Evolutionary conservation across 2,888 invertebrate genomes (phyloP).

Genomic region (Ectemnius continuus): DNA sequence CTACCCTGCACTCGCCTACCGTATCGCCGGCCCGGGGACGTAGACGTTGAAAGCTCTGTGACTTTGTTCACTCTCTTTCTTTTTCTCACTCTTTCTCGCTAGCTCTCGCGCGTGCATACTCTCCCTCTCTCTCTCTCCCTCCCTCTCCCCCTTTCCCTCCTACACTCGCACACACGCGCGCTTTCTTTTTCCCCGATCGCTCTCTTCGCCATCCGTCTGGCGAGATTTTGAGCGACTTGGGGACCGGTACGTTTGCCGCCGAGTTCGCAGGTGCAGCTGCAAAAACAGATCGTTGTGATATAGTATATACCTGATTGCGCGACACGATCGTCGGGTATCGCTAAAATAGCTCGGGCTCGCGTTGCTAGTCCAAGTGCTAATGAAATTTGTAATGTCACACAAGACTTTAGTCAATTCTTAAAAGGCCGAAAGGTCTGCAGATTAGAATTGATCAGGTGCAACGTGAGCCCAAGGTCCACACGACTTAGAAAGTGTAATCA

Average conservation of each 20-base stretch:
- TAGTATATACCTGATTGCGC: conserved; percentile 25
- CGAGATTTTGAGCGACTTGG: conserved; percentile 44
- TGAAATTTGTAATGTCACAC: not conserved
- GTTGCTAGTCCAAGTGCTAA: conserved; percentile 1
- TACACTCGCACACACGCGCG: conserved; percentile 19
- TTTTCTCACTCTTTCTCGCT: conserved; percentile 24
- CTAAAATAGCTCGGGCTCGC: conserved; percentile 24
- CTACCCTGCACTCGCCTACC: conserved; percentile 55
- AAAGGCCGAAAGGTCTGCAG: conserved; percentile 1
- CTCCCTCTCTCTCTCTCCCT: conserved; percentile 14
- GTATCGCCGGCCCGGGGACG: conserved; percentile 75
- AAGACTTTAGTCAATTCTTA: not conserved
- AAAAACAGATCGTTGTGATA: conserved; percentile 51
- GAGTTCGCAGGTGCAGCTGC: conserved; percentile 51
- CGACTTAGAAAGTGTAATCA: conserved; percentile 43
- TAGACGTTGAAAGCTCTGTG: conserved; percentile 70
- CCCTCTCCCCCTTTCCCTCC: conserved; percentile 17
- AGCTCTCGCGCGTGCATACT: conserved; percentile 13
- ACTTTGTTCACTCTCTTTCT: conserved; percentile 33
- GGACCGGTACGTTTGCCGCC: conserved; percentile 36
- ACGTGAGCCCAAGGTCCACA: conserved; percentile 26
- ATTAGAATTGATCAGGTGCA: not conserved
- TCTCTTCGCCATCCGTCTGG: conserved; percentile 41
- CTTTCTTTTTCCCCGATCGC: conserved; percentile 24
- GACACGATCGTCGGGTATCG: conserved; percentile 25